phyloP scores from a whole-genome alignment of 2,888 invertebrate genomes.

The Ophion slaviceki region DNA sequence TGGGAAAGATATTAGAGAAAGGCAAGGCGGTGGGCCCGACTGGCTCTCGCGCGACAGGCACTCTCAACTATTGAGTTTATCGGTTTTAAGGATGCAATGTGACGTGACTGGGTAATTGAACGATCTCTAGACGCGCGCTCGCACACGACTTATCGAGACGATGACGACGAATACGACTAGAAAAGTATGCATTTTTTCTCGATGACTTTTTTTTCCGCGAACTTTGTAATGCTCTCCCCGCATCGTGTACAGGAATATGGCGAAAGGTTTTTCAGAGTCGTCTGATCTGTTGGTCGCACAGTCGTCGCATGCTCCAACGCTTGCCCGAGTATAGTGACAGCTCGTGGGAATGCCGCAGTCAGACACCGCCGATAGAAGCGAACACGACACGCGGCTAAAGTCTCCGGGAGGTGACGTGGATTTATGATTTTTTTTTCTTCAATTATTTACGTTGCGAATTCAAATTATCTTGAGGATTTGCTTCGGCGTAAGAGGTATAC shows the following conservation, averaged over 20 bases:
- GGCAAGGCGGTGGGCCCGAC: conserved; percentile 58
- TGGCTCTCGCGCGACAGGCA: conserved; percentile 49
- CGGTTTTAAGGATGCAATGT: conserved; percentile 69
- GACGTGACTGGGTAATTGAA: conserved; percentile 69
- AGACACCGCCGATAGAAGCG: conserved; percentile 30
- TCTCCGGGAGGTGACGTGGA: conserved; percentile 43
- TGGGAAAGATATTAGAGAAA: conserved; percentile 63
- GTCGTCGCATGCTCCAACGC: conserved; percentile 26
- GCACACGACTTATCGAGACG: conserved; percentile 59
- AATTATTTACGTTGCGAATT: conserved; percentile 44
- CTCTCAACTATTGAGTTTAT: conserved; percentile 70
- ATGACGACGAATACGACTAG: conserved; percentile 50
- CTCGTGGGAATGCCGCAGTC: conserved; percentile 67
- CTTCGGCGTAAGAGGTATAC: neutral
- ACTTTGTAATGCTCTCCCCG: conserved; percentile 45
- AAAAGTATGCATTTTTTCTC: conserved; percentile 19
- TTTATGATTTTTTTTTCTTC: conserved; percentile 43
- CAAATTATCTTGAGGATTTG: conserved; percentile 44
- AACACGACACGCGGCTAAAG: conserved; percentile 25
- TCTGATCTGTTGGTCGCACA: conserved; percentile 35
- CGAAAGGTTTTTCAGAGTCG: conserved; percentile 61
- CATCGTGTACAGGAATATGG: conserved; percentile 40
- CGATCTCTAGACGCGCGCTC: conserved; percentile 67
- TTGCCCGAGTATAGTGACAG: conserved; percentile 62
- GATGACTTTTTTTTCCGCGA: conserved; percentile 13